phyloP scores from a whole-genome alignment of 2,797 vertebrate genomes.

The Sebastes oblongus region DNA sequence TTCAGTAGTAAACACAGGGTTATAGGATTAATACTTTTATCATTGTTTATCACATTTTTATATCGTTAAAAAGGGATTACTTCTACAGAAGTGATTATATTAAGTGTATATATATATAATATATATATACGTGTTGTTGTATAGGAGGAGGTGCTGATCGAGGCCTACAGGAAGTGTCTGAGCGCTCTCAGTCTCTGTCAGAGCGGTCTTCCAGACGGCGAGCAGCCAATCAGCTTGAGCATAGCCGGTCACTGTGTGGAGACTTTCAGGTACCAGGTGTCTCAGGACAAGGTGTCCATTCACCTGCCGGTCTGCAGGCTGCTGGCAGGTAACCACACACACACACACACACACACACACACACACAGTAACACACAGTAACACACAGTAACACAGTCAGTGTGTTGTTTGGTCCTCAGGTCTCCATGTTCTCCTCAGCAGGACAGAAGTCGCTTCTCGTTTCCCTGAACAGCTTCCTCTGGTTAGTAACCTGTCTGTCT shows the following conservation, averaged over 20 bases:
- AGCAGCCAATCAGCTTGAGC: constrained; percentile 92
- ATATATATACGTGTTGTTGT: too few species aligned
- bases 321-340: constrained; percentile 87
- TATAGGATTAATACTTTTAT: too few species aligned
- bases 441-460: constrained; percentile 91
- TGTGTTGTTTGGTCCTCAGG: constrained; percentile 73
- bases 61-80: too few species aligned
- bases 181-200: constrained; percentile 89
- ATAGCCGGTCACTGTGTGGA: constrained; percentile 93
- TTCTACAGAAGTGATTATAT: too few species aligned
- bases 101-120: neutral
- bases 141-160: constrained; percentile 91
- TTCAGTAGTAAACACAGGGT: too few species aligned
- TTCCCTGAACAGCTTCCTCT: constrained; percentile 93
- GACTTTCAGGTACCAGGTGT: constrained; percentile 95
- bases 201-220: constrained; percentile 90
- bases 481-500: constrained; percentile 71
- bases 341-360: neutral
- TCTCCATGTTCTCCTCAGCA: constrained; percentile 94
- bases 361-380: neutral
- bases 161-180: constrained; percentile 94
- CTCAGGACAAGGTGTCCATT: constrained; percentile 97
- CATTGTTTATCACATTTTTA: too few species aligned
- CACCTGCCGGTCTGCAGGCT: constrained; percentile 94
- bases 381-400: neutral